A percentile compares a stretch with the other conserved stretches of the same genome.
phyloP scores from a whole-genome alignment of 2,113 vertebrate genomes.

The Amia ocellicauda region DNA sequence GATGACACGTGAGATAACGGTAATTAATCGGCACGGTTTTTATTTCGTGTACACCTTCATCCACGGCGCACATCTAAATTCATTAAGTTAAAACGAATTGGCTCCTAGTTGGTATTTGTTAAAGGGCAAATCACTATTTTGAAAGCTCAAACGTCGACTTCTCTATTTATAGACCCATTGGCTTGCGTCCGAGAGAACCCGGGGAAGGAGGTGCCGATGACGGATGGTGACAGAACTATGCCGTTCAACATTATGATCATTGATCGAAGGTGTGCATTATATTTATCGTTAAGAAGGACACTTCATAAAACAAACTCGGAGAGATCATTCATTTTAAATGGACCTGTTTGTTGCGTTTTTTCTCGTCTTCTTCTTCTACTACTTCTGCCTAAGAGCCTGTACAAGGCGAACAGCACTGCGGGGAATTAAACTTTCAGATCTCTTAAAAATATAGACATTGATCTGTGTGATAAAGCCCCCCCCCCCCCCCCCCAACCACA shows the following conservation, averaged over 20 bases:
- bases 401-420: not conserved
- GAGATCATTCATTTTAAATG: not conserved
- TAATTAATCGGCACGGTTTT: too few species aligned
- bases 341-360: not conserved
- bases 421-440: too few species aligned
- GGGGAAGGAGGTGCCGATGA: slow-evolving; percentile 10
- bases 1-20: too few species aligned
- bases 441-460: too few species aligned
- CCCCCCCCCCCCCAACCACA: too few species aligned
- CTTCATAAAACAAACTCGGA: slow-evolving; percentile 15
- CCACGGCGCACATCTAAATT: not conserved
- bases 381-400: not conserved
- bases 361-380: not conserved
- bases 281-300: slow-evolving; percentile 14
- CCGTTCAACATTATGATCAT: slow-evolving; percentile 16
- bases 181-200: slow-evolving; percentile 18
- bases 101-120: slow-evolving; percentile 12
- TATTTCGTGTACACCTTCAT: too few species aligned
- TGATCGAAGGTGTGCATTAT: slow-evolving; percentile 13
- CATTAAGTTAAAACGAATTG: slow-evolving; percentile 12
- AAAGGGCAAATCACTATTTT: slow-evolving; percentile 18
- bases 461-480: too few species aligned
- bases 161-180: slow-evolving; percentile 6
- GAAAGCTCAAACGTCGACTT: not conserved
- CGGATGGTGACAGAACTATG: slow-evolving; percentile 9